Base-by-base conservation (phyloP, 2,888 invertebrate genomes). In the Eupithecia subumbrata region DNA sequence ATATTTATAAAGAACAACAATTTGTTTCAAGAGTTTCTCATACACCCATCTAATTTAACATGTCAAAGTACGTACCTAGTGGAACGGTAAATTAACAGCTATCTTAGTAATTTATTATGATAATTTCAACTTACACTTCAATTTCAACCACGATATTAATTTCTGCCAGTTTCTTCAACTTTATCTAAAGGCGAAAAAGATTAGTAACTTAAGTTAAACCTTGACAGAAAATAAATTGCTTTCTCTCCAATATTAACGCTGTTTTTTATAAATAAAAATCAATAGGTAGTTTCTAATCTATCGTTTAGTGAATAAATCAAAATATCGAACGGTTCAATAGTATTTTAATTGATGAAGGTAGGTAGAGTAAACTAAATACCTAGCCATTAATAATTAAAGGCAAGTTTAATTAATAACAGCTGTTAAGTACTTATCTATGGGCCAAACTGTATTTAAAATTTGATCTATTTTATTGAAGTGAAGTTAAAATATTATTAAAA, bases 31-130 rank as follows among this genome's bases (percentile, higher is more conserved):
- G 82, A 88, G 76, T 73, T 82, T 12, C 37, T 87, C 22, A 83
- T 89, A 71, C 73, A 83, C 78, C 92, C 92, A 11, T 73, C 77
- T 0, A 82, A 83, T 73, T 73, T 77, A 77, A 80, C 80, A 56
- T 92, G 91, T 81, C 74, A 81, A 84, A 80, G 92, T 90, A 86
- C 86, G 86, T 84, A 86, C 86, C 86, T 84, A 18, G 64, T 18
- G 30, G 16, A 64, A 64, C 56, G 56, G 25, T 60, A 60, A 60
- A 60, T 25, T 64, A 34, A 64, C 34, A 64, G 34, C 18, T 64
- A 22, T 4, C 11, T 1, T 12, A 3, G 60, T 60, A 1, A 60
- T 60, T 25, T 60, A 22, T 60, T 25, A 60, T 2, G 25, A 25
- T 25, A 60, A 0, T 60, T 12, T 60, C 52, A 56, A 56, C 1